Base-by-base conservation (phyloP, 2,888 invertebrate species). In the Mimachlamys varia region DNA sequence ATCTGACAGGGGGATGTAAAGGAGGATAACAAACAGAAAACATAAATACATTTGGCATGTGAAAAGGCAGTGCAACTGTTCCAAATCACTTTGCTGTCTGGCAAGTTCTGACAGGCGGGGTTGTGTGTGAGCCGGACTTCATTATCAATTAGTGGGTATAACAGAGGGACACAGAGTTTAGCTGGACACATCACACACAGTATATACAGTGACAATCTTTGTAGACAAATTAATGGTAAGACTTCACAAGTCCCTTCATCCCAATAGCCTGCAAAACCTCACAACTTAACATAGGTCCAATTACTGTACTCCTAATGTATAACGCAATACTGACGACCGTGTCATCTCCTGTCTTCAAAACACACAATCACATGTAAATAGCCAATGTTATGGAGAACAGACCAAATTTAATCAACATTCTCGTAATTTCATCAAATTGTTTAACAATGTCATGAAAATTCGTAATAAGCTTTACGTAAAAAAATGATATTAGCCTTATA, bases 61-160 rank as follows among this genome's bases (percentile, higher is more conserved):
- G 76, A 76, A 76, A 76, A 76, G 76, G 76, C 76, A 76, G 76
- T 76, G 76, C 76, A 76, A 76, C 76, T 76, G 76, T 76, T 76
- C 76, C 76, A 27, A 76, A 76, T 33, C 27, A 27, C 76, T 76
- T 76, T 76, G 33, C 27, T 33, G 76, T 76, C 76, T 76, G 76
- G 76, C 27, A 76, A 76, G 27, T 76, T 76, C 76, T 76, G 33
- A 27, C 76, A 33, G 76, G 13, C n/a, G 33, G 33, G 27, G 7
- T 27, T 27, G 76, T 76, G 76, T 76, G 76, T 76, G 76, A 33
- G 15, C 76, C 33, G 76, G 76, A 76, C 76, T 76, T 76, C 33
- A 33, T 76, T 27, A 76, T 33, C 76, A 76, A 76, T 76, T 33
- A 33, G 76, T 4, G 33, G 33, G 19, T 76, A 76, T 76, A 33